Evolutionary conservation across 2,888 invertebrate species (phyloP), one percentile per base, ranked within the genome.

Genomic region (Choreutis nemorana): DNA sequence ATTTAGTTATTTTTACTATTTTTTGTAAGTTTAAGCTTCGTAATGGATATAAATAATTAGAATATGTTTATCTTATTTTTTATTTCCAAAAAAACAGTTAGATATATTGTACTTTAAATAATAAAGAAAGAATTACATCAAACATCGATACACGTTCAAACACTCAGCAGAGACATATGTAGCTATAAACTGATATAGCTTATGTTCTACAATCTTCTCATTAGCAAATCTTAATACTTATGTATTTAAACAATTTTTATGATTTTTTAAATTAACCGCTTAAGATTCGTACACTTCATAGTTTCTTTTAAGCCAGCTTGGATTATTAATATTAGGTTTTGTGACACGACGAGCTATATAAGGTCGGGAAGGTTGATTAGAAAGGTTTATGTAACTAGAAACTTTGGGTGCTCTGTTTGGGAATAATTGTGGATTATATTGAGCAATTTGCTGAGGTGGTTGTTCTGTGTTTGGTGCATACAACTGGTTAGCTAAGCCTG

Each of bases 271-370:
- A 26, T 26, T 26, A n/a, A 18, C 4, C 8, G 13, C 11, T 16
- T 27, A 27, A 8, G 38, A 34, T 44, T 63, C 59, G 34, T 44
- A 49, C 18, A 66, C 50, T 32, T 62, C 42, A 35, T 64, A 67
- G 23, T 48, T 42, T 9, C 34, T 36, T 30, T 34, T 58, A 4
- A 44, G 32, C 58, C 61, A 64, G 65, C 61, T 71, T 3, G 44
- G 47, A 15, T 35, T 44, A 2, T 32, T 31, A 7, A 26, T 26
- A 16, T 32, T 42, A 7, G 35, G 22, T 13, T 30, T 23, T 12
- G 10, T 9, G n/a, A 15, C 14, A 6, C 27, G 26, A n/a, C 20
- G 27, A 14, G 27, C 23, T 14, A 27, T 8, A 26, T 47, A 56
- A 13, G 56, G 42, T 8, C 41, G 31, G 2, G 50, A 18, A 2